These are phyloP conservation scores for Ophion slaviceki DNA, from an alignment of 2,888 invertebrate genomes.

Conservation along the genomic window DNA sequence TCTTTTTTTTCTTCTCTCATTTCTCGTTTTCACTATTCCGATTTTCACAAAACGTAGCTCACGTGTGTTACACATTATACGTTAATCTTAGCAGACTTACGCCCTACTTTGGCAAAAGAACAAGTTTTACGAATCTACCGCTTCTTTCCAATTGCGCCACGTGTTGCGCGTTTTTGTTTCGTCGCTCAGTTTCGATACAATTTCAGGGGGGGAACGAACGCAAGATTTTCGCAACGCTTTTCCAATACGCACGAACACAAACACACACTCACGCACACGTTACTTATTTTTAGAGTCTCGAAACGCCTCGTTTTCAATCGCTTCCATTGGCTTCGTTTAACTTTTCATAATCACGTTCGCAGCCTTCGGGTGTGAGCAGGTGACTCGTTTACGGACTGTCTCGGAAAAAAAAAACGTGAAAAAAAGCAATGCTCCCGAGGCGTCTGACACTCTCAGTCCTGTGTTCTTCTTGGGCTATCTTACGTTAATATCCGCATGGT, in stretches of 20 bases:
- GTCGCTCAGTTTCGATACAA: background rate
- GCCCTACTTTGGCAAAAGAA: slow-evolving; percentile 77
- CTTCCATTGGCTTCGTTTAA: slow-evolving; percentile 6
- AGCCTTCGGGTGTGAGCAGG: background rate
- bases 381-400: background rate
- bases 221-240: background rate
- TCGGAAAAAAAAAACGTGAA: slow-evolving; percentile 34
- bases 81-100: slow-evolving; percentile 76
- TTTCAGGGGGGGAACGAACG: slow-evolving; percentile 44
- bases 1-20: slow-evolving; percentile 60
- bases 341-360: slow-evolving; percentile 1
- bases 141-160: slow-evolving; percentile 37
- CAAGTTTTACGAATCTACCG: slow-evolving; percentile 71
- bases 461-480: slow-evolving; percentile 47
- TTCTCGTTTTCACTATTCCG: background rate
- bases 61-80: slow-evolving; percentile 73
- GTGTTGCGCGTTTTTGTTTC: slow-evolving; percentile 30
- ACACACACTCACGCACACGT: background rate
- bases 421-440: slow-evolving; percentile 31
- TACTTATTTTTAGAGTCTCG: background rate
- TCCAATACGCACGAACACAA: background rate
- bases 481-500: slow-evolving; percentile 36
- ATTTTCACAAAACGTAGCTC: slow-evolving; percentile 53
- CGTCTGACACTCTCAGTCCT: slow-evolving; percentile 43
- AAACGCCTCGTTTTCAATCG: background rate